Evolutionary conservation across 2,113 vertebrate genomes (phyloP).

Genomic region (Lynx canadensis): DNA sequence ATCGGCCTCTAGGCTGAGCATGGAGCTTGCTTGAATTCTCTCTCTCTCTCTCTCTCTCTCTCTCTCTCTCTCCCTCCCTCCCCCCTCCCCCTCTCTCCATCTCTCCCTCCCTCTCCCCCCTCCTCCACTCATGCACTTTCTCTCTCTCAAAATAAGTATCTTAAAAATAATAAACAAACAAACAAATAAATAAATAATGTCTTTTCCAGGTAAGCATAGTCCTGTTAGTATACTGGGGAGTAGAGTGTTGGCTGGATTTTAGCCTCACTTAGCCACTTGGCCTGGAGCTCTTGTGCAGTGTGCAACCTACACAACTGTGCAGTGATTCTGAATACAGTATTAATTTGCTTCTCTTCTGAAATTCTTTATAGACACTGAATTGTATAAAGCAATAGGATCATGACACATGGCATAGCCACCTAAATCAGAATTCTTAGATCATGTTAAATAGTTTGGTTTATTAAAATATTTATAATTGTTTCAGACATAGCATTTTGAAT

Average conservation of each 20-base stretch:
- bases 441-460: neutral
- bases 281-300: neutral
- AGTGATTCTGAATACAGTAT: neutral
- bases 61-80: too few relatives aligned
- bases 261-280: neutral
- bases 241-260: neutral
- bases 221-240: neutral
- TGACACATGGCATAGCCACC: neutral
- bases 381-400: neutral
- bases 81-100: too few relatives aligned
- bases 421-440: conserved; percentile 44
- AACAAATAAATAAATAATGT: neutral
- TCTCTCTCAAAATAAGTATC: too few relatives aligned
- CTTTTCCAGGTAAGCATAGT: neutral
- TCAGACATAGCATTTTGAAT: neutral
- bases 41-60: too few relatives aligned
- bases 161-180: neutral
- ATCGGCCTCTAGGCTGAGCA: too few relatives aligned
- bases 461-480: conserved; percentile 32
- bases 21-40: too few relatives aligned
- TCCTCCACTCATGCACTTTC: too few relatives aligned
- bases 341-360: conserved; percentile 44
- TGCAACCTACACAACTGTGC: neutral
- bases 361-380: neutral
- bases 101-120: too few relatives aligned